Conservation (phyloP, 1,140 invertebrate species). For the Patella vulgata region DNA sequence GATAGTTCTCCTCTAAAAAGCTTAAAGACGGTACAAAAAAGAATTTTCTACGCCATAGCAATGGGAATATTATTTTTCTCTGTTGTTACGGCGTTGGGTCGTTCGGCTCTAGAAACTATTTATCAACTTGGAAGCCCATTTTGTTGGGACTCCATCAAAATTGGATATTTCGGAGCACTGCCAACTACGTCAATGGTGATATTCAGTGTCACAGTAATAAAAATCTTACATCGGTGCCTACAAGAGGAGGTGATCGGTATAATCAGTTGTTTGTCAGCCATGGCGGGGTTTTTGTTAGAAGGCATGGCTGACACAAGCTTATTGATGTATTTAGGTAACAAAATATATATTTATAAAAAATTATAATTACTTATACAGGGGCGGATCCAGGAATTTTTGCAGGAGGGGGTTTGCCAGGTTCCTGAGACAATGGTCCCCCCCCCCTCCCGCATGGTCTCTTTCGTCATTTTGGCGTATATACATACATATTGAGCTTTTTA, state of each 20-base stretch:
- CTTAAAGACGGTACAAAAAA: background rate
- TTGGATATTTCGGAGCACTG: constrained; percentile 1
- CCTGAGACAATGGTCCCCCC: no score
- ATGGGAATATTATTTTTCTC: background rate
- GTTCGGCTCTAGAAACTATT: background rate
- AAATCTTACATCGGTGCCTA: background rate
- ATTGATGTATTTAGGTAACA: constrained; percentile 10
- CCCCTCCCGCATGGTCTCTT: no score
- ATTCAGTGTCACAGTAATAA: background rate
- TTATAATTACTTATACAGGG: no score
- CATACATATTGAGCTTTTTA: no score
- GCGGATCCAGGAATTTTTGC: no score
- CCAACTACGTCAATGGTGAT: background rate
- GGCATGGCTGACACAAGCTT: background rate
- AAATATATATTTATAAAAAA: no score
- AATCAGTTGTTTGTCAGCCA: background rate
- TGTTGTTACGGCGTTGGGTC: background rate
- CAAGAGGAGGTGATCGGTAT: background rate
- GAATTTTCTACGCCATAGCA: background rate
- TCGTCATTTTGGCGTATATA: no score
- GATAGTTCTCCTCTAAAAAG: background rate
- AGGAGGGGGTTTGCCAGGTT: no score
- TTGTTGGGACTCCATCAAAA: constrained; percentile 2
- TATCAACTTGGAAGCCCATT: constrained; percentile 7
- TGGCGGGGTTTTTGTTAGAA: background rate